Evolutionary conservation across 2,797 vertebrate species (phyloP), one percentile per base, ranked within the genome.

Genomic region (Poeciliopsis turneri): DNA sequence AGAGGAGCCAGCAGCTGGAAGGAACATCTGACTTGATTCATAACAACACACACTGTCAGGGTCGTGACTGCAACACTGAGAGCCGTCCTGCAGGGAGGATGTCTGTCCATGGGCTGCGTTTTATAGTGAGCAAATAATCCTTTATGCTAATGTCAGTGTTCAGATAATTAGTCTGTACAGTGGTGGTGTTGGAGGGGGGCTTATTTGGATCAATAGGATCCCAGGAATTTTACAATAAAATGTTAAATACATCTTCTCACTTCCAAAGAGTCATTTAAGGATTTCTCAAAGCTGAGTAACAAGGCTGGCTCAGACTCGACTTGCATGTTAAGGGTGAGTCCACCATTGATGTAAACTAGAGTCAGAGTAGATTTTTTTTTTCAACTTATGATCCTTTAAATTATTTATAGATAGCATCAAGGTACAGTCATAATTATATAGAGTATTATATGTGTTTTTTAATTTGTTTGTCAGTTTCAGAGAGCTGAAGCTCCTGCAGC

Each of bases 21-120:
- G 77, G 47, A 76, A 64, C 80, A 71, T 84, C 75, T 84, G 83
- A 82, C 78, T 70, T 23, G 39, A 78, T 78, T 82, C 81, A 78
- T 76, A 78, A 59, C 71, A 78, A 61, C 76, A 74, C 13, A 7
- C 39, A 55, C 72, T 30, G 61, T 43, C 8, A 9, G 11, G 64
- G 76, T 43, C 18, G 13, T 3, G 11, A 12, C 3, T 13, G 70
- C 16, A 47, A 23, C 0, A 13, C 43, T 45, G 59, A 64, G 59
- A 20, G 18, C 30, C 43, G 64, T 57, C 74, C 84, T 85, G 5
- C 55, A 75, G 85, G 74, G 80, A 49, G 59, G 5, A 45, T 57
- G 4, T 41, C 80, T 89, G 86, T 71, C 82, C 0, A 0, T 1
- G 59, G 61, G 64, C 57, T 80, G 0, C 41, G 53, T 55, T 75